phyloP scores from a whole-genome alignment of 2,113 vertebrate genomes.

The Dasyurus viverrinus region DNA sequence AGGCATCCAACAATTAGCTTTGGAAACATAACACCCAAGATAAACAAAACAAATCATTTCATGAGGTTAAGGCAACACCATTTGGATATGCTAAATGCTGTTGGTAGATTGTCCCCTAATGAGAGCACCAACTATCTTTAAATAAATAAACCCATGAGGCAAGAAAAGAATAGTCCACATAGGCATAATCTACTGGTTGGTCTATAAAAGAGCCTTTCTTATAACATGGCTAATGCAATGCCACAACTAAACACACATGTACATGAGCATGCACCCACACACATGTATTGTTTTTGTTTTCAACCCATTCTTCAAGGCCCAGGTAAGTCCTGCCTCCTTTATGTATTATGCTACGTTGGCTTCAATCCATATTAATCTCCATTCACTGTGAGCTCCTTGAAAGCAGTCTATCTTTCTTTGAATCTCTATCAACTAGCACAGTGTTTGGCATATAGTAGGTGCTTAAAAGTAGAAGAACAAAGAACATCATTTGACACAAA shows the following conservation, averaged over 20 bases:
- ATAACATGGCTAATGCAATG: neutral
- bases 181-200: neutral
- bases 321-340: constrained; percentile 43
- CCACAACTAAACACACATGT: neutral
- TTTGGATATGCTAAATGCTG: constrained; percentile 9
- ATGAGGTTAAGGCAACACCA: neutral
- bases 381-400: neutral
- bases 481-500: neutral
- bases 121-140: neutral
- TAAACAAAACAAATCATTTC: neutral
- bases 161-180: neutral
- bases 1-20: neutral
- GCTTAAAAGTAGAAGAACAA: neutral
- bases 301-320: constrained; percentile 11
- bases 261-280: no score
- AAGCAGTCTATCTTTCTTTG: constrained; percentile 5
- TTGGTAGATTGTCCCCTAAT: constrained; percentile 18
- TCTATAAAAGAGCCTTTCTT: neutral
- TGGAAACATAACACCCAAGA: neutral
- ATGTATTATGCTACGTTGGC: constrained; percentile 11
- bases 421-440: neutral
- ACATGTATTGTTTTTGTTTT: neutral
- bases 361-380: constrained; percentile 31
- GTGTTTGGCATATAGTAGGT: neutral
- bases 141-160: neutral